These are phyloP conservation scores for Lepidostoma basale DNA, from an alignment of 1,140 invertebrate species.

Conservation along the genomic window DNA sequence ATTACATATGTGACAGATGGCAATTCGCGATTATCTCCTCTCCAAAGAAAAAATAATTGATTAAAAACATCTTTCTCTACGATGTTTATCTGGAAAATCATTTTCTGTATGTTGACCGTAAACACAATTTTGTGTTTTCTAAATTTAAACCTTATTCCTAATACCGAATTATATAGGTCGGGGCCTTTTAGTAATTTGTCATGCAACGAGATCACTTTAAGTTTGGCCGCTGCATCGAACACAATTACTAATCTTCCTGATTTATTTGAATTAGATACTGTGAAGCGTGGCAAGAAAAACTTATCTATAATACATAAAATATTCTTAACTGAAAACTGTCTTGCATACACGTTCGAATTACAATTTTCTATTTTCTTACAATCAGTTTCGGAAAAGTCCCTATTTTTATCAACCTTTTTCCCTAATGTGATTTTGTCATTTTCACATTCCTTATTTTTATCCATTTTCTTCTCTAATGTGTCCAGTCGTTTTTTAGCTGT, in stretches of 20 bases:
- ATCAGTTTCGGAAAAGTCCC: background rate
- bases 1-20: background rate
- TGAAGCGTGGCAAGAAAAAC: background rate
- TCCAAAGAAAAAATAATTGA: background rate
- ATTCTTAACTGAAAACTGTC: background rate
- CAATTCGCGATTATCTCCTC: background rate
- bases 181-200: background rate
- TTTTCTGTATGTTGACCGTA: background rate
- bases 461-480: background rate
- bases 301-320: background rate
- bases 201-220: background rate
- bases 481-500: background rate
- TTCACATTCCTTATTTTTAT: background rate
- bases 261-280: background rate
- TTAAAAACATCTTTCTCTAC: background rate
- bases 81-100: background rate
- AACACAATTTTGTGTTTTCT: background rate
- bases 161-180: background rate
- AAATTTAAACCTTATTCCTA: conserved; percentile 1
- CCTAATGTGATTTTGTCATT: too few species aligned
- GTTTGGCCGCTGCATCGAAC: background rate
- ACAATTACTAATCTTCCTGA: background rate
- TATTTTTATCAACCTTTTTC: too few species aligned
- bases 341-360: background rate
- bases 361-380: background rate